Evolutionary conservation across 2,888 invertebrate species (phyloP), one percentile per base, ranked within the genome.

Genomic region (Stramonita haemastoma): DNA sequence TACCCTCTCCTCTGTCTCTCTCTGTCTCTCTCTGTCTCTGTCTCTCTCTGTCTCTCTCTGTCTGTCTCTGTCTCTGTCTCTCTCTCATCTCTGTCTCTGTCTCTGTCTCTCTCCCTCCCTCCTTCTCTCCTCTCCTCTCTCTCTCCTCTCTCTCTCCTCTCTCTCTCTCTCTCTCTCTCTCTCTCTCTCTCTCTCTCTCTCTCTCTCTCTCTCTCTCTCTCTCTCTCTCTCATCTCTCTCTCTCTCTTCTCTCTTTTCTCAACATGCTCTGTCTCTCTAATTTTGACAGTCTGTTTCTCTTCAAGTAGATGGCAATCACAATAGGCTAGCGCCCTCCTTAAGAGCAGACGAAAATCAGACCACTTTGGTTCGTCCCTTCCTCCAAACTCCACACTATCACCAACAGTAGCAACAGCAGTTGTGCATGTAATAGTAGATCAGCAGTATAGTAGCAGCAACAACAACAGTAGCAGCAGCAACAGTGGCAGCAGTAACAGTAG

Each of bases 191-290:
- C 26, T 84, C 84, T 84, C 46, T 46, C 84, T 84, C 22, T 84
- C 84, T 46, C 26, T 84, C 84, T 84, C 26, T 56, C 84, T 84
- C 26, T 26, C 46, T 84, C 46, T 26, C 84, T 84, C 26, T n/a
- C 77, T 77, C 77, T 77, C 77, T 77, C 77, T 29, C 29, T 29
- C 29, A 0, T 29, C 57, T 57, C 17, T 57, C 57, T 57, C 17
- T 57, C 57, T 57, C 57, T 57, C 57, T 57, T 57, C 57, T 57
- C 17, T 17, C 57, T 17, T 17, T 8, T 57, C 57, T 57, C 57
- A 11, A 66, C 66, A 66, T 4, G 5, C 66, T 17, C 66, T 17
- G 4, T 66, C 66, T 66, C 66, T 66, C 66, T 66, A 15, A 19
- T 22, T 66, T 22, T 66, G 19, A 19, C 66, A 5, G 19, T 66